These are phyloP conservation scores for Galaxias olidus DNA, from an alignment of 2,797 vertebrate genomes.

Conservation along the genomic window DNA sequence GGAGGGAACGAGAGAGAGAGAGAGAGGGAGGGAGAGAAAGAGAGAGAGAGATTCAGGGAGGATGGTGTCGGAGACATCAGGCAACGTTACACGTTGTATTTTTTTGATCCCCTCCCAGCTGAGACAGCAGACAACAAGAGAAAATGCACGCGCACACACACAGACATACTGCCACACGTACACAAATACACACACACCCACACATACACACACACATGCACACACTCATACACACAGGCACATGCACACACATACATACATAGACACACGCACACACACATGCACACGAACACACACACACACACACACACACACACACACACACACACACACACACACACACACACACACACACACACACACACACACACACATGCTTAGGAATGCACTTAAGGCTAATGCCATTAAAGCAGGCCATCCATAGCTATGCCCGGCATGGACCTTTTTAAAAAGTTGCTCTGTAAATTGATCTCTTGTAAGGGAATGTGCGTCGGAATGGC, in stretches of 20 bases:
- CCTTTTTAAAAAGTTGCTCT: no score
- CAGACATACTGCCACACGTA: not conserved
- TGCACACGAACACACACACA: conserved; percentile 1
- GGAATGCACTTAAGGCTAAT: conserved; percentile 57
- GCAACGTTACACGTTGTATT: conserved; percentile 47
- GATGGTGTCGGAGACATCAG: conserved; percentile 57
- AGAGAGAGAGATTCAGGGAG: conserved; percentile 38
- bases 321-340: conserved; percentile 28
- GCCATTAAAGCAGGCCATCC: conserved; percentile 40
- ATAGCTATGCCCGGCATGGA: conserved; percentile 7
- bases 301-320: conserved; percentile 35
- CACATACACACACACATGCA: conserved; percentile 33
- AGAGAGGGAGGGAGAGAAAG: conserved; percentile 25
- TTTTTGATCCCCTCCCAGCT: conserved; percentile 48
- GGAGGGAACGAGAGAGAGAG: not conserved
- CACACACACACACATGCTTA: conserved; percentile 29
- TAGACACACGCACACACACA: conserved; percentile 18
- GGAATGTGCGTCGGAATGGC: conserved; percentile 36
- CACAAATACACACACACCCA: conserved; percentile 29
- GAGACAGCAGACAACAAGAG: conserved; percentile 38
- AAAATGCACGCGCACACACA: conserved; percentile 10
- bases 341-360: conserved; percentile 7
- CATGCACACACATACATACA: conserved; percentile 32
- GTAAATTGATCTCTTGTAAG: conserved; percentile 15
- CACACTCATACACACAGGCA: conserved; percentile 1